Evolutionary conservation across 2,797 vertebrate genomes (phyloP).

Genomic region (Hybognathus amarus): DNA sequence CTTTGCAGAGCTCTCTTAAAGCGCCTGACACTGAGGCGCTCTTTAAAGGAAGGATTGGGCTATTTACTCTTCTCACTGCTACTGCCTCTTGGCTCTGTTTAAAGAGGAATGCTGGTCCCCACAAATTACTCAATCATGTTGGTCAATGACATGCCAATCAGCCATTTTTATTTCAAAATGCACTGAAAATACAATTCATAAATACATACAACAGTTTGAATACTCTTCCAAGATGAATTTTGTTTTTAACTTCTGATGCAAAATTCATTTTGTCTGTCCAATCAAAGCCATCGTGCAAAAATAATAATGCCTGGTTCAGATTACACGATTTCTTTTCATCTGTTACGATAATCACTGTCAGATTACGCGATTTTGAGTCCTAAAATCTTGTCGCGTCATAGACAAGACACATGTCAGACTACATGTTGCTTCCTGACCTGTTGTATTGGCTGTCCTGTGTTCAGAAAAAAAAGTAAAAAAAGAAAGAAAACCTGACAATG

Average conservation of each 20-base stretch:
- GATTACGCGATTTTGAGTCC: too few species aligned
- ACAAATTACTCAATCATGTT: not conserved
- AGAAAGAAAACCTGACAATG: too few species aligned
- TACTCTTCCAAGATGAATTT: not conserved
- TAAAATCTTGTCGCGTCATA: too few species aligned
- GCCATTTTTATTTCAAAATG: not conserved
- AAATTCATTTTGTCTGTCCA: not conserved
- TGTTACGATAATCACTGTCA: too few species aligned
- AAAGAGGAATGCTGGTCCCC: slow-evolving; percentile 18
- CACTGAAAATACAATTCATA: not conserved
- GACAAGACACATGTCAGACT: too few species aligned
- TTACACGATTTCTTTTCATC: too few species aligned
- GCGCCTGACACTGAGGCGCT: slow-evolving; percentile 56
- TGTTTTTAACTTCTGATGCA: not conserved
- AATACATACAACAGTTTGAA: not conserved
- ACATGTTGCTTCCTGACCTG: too few species aligned
- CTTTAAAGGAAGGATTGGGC: slow-evolving; percentile 60
- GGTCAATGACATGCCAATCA: not conserved
- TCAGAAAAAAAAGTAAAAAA: too few species aligned
- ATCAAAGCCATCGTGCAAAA: not conserved
- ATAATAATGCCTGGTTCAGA: too few species aligned
- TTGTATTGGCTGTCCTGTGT: too few species aligned
- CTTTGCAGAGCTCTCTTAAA: slow-evolving; percentile 55
- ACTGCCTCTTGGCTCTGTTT: slow-evolving; percentile 16
- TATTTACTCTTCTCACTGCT: slow-evolving; percentile 55